phyloP scores from a whole-genome alignment of 2,888 invertebrate genomes.

The Gymnoscelis rufifasciata region DNA sequence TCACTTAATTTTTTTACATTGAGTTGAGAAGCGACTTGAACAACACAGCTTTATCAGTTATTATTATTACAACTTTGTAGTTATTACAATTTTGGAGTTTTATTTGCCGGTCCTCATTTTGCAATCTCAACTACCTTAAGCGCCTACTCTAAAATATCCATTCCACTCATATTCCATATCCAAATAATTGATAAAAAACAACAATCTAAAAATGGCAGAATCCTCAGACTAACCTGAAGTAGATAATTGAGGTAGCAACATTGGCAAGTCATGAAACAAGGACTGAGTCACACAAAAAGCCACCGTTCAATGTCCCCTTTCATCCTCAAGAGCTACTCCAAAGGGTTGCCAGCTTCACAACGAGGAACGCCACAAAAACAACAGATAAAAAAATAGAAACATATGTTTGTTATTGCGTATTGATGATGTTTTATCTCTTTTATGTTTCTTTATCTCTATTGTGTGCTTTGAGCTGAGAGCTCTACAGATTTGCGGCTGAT shows the following conservation, averaged over 20 bases:
- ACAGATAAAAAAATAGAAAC: slow-evolving; percentile 13
- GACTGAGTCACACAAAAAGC: slow-evolving; percentile 21
- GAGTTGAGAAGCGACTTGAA: too few relatives aligned
- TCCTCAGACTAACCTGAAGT: slow-evolving; percentile 10
- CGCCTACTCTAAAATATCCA: too few relatives aligned
- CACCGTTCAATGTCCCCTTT: slow-evolving; percentile 23
- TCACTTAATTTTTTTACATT: too few relatives aligned
- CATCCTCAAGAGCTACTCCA: slow-evolving; percentile 25
- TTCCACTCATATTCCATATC: too few relatives aligned
- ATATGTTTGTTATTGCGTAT: slow-evolving; percentile 26
- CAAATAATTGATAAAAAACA: too few relatives aligned
- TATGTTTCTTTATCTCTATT: slow-evolving; percentile 20
- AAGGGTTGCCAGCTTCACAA: slow-evolving; percentile 59
- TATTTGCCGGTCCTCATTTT: too few relatives aligned
- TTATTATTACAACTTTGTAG: too few relatives aligned
- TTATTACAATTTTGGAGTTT: too few relatives aligned
- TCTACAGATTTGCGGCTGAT: slow-evolving; percentile 17
- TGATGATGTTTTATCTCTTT: slow-evolving; percentile 26
- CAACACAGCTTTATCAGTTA: too few relatives aligned
- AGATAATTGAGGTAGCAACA: slow-evolving; percentile 19
- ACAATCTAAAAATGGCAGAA: neutral
- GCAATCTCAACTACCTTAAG: too few relatives aligned
- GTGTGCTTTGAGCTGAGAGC: slow-evolving; percentile 13
- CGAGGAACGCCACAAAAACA: slow-evolving; percentile 44
- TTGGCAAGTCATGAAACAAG: slow-evolving; percentile 29